Percentiles rank a stretch among this genome's conserved stretches.
Conservation (phyloP, 2,797 vertebrate species). For the Poeciliopsis gracilis region DNA sequence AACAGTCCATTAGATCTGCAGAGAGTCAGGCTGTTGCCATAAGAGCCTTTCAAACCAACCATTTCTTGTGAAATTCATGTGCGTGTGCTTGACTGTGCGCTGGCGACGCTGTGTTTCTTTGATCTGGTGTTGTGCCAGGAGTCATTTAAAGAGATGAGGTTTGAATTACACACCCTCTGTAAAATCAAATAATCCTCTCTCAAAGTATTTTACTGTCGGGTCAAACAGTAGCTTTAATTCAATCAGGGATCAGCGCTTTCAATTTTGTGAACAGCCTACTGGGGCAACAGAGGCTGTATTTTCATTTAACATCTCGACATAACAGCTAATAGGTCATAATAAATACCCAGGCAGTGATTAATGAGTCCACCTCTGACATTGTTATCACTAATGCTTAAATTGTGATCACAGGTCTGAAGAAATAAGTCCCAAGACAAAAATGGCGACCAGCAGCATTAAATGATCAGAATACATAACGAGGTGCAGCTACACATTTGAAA, state of each 20-base stretch:
- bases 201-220: not conserved
- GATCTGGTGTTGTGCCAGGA: constrained; percentile 18
- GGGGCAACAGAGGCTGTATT: constrained; percentile 10
- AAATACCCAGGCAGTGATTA: not conserved
- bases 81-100: constrained; percentile 4
- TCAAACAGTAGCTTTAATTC: constrained; percentile 10
- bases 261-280: constrained; percentile 20
- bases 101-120: constrained; percentile 7
- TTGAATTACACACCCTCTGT: not conserved
- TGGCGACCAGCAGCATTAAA: not conserved
- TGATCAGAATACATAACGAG: not conserved
- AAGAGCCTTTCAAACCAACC: constrained; percentile 35
- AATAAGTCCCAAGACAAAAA: not conserved
- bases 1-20: constrained; percentile 53
- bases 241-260: constrained; percentile 21
- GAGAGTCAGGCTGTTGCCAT: not conserved
- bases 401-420: not conserved
- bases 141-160: not conserved
- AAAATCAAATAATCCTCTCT: constrained; percentile 13
- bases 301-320: constrained; percentile 6
- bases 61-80: constrained; percentile 30
- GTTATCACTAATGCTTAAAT: not conserved
- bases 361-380: not conserved
- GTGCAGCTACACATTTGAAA: not conserved
- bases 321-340: constrained; percentile 6